Conservation (phyloP, 64 coral and sea anemone genomes). For the Montipora cactus region DNA sequence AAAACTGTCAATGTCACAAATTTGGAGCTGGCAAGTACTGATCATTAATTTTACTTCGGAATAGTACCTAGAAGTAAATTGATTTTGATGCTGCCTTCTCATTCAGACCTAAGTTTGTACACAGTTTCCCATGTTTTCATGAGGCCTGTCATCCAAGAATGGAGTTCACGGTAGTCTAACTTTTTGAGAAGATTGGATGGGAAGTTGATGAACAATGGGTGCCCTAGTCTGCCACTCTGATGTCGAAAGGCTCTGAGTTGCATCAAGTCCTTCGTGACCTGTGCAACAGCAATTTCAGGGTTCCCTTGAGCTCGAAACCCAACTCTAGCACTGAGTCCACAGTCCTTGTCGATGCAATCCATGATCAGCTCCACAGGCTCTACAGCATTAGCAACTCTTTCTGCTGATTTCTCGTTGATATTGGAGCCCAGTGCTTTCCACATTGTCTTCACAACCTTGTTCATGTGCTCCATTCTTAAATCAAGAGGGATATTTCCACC, state of each 20-base stretch:
- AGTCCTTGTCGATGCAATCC: constrained; percentile 64
- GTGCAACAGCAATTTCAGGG: constrained; percentile 57
- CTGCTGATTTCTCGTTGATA: constrained; percentile 45
- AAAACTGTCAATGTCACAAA: background rate
- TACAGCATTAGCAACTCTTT: constrained; percentile 40
- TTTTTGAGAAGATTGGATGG: constrained; percentile 9
- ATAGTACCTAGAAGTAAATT: constrained; percentile 1
- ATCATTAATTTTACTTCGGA: background rate
- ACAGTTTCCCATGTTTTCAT: constrained; percentile 26
- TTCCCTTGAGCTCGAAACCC: constrained; percentile 33
- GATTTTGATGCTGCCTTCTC: constrained; percentile 20
- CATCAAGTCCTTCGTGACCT: constrained; percentile 48
- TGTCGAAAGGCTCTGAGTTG: constrained; percentile 53
- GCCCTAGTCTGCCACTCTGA: constrained; percentile 30
- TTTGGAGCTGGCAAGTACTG: background rate
- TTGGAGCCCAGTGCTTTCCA: constrained; percentile 69
- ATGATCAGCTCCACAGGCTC: constrained; percentile 63
- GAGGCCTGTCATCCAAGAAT: constrained; percentile 40
- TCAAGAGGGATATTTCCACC: constrained; percentile 35
- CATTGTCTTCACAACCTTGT: constrained; percentile 53
- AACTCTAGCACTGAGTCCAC: constrained; percentile 3
- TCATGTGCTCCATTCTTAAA: constrained; percentile 54
- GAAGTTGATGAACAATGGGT: constrained; percentile 46
- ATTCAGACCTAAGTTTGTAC: background rate
- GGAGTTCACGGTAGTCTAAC: constrained; percentile 48